Evolutionary conservation across 2,113 vertebrate species (phyloP).

Genomic region (Saimiri boliviensis): DNA sequence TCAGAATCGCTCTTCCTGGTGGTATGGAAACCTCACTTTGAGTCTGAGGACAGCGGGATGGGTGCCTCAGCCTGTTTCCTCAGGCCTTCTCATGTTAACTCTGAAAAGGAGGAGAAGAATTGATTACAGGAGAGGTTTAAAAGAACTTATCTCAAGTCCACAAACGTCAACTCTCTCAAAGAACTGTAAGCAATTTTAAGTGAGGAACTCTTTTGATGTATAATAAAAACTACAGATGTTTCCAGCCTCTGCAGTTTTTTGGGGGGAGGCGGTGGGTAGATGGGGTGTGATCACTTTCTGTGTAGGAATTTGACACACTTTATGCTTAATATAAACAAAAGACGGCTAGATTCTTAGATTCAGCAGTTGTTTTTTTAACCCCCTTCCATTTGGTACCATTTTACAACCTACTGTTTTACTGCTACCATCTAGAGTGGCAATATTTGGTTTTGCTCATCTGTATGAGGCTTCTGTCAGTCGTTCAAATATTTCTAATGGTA

Average conservation of each 20-base stretch:
- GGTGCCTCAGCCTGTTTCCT: not conserved
- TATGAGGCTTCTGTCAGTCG: not conserved
- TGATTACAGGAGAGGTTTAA: not conserved
- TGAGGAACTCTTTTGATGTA: not conserved
- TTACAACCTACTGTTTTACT: not conserved
- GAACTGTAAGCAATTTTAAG: not conserved
- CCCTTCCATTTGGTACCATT: not conserved
- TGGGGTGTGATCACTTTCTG: not conserved
- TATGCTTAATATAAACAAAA: slow-evolving; percentile 1
- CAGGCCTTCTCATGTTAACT: not conserved
- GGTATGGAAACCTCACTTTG: not conserved
- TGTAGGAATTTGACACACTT: not conserved
- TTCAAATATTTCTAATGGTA: not conserved
- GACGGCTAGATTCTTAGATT: not conserved
- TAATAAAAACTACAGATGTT: not conserved
- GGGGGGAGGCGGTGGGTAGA: fast-evolving
- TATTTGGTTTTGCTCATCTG: not conserved
- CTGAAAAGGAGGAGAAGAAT: not conserved
- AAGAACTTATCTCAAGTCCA: not conserved
- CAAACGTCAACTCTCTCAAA: not conserved
- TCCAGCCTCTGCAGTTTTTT: not conserved
- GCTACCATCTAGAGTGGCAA: not conserved
- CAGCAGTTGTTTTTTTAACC: not conserved
- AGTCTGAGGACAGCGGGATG: not conserved
- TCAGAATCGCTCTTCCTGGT: not conserved